Conservation (phyloP, 2,113 vertebrate species). For the Sphaerodactylus townsendi region DNA sequence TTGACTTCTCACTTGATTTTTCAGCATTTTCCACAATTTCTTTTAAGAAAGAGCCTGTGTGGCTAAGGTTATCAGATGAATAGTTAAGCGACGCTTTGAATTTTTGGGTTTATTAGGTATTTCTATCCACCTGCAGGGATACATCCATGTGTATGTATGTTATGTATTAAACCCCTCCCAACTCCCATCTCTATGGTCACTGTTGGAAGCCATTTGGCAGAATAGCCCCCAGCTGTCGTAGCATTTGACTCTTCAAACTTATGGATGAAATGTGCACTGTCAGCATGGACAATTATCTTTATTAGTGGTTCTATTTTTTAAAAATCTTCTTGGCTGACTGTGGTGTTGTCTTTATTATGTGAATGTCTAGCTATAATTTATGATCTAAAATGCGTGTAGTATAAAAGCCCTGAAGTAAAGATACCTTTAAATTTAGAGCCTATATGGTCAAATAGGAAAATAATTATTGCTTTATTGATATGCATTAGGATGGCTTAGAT, state of each 20-base stretch:
- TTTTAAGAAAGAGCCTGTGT: conserved; percentile 46
- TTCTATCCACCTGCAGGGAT: conserved; percentile 39
- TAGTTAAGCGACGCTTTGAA: conserved; percentile 65
- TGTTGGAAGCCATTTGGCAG: conserved; percentile 90
- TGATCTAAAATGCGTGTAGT: conserved; percentile 62
- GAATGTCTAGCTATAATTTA: conserved; percentile 21
- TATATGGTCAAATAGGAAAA: conserved; percentile 45
- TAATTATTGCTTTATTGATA: conserved; percentile 59
- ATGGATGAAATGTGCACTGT: conserved; percentile 85
- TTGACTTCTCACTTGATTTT: conserved; percentile 40
- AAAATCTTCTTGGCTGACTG: conserved; percentile 59
- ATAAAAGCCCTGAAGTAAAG: conserved; percentile 68
- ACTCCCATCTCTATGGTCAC: conserved; percentile 82
- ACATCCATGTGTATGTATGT: not conserved
- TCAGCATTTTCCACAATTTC: conserved; percentile 58
- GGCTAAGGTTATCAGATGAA: conserved; percentile 61
- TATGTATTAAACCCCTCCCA: conserved; percentile 63
- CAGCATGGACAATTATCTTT: conserved; percentile 83
- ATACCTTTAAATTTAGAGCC: conserved; percentile 54
- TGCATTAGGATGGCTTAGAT: conserved; percentile 56
- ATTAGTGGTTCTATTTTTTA: conserved; percentile 73
- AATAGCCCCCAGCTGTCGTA: conserved; percentile 87
- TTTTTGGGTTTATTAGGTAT: conserved; percentile 66
- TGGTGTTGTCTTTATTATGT: conserved; percentile 57
- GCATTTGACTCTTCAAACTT: conserved; percentile 92